phyloP scores from a whole-genome alignment of 2,888 invertebrate genomes.

The Mycogona germanica region DNA sequence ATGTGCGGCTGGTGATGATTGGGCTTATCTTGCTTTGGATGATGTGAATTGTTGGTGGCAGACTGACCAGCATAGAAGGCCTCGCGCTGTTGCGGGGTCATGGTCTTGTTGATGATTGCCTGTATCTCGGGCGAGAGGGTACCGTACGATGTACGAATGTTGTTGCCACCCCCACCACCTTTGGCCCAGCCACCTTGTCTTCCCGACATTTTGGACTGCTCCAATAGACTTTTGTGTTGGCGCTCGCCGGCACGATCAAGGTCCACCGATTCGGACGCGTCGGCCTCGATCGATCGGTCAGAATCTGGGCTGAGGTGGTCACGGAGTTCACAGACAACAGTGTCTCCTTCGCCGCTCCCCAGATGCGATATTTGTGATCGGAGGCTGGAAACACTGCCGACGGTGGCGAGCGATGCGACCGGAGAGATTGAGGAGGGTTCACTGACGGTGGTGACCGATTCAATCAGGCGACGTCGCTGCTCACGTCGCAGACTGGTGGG shows the following conservation, averaged over 20 bases:
- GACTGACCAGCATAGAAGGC: neutral
- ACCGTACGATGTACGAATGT: too few species aligned
- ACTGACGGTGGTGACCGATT: neutral
- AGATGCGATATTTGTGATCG: too few species aligned
- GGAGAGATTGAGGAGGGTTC: neutral
- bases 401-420: neutral
- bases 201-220: neutral
- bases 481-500: neutral
- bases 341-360: too few species aligned
- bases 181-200: neutral
- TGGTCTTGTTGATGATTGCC: too few species aligned
- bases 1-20: neutral
- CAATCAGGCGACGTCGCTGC: neutral
- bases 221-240: neutral
- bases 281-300: conserved; percentile 14
- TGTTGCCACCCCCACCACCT: too few species aligned
- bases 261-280: conserved; percentile 12
- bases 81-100: too few species aligned
- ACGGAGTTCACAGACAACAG: neutral
- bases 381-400: neutral
- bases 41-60: neutral
- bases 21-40: neutral
- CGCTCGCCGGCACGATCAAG: neutral
- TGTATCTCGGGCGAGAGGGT: too few species aligned
- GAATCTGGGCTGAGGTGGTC: conserved; percentile 13